Conservation (phyloP, 2,113 vertebrate genomes). For the Crotalus horridus region DNA sequence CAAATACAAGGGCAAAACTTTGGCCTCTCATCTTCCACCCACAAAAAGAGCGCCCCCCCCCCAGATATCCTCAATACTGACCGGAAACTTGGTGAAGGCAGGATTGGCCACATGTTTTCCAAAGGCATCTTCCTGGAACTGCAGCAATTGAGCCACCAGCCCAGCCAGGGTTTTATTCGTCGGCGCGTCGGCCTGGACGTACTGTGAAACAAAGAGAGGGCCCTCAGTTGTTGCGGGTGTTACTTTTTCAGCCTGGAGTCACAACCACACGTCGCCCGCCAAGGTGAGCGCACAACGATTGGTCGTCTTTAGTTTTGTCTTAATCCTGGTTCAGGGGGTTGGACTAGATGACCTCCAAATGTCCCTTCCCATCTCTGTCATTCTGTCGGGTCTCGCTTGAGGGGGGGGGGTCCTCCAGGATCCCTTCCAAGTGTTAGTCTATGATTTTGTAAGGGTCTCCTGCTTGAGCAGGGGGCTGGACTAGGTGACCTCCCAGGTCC, state of each 20-base stretch:
- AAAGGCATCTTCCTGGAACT: constrained; percentile 98
- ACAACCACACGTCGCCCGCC: not conserved
- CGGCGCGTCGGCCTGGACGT: constrained; percentile 94
- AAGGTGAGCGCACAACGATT: rapidly evolving
- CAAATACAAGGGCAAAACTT: rapidly evolving
- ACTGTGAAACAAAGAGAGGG: constrained; percentile 69
- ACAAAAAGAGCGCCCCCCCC: not conserved
- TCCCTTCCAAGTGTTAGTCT: no score
- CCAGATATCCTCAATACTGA: constrained; percentile 64
- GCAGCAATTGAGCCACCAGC: constrained; percentile 92
- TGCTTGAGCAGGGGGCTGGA: no score
- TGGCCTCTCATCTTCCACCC: rapidly evolving
- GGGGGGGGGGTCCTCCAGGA: no score
- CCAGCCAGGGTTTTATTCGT: constrained; percentile 91
- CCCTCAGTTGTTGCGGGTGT: not conserved
- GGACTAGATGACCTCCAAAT: no score
- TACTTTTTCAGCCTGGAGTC: rapidly evolving
- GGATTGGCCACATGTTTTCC: constrained; percentile 96
- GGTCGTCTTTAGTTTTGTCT: not conserved
- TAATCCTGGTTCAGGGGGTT: not conserved
- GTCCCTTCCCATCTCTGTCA: no score
- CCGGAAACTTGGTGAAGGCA: constrained; percentile 95
- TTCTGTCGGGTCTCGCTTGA: no score
- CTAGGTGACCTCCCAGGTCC: no score
- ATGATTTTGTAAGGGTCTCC: no score